These are phyloP conservation scores for Steatornis caripensis DNA, from an alignment of 2,113 vertebrate species.

Conservation along the genomic window DNA sequence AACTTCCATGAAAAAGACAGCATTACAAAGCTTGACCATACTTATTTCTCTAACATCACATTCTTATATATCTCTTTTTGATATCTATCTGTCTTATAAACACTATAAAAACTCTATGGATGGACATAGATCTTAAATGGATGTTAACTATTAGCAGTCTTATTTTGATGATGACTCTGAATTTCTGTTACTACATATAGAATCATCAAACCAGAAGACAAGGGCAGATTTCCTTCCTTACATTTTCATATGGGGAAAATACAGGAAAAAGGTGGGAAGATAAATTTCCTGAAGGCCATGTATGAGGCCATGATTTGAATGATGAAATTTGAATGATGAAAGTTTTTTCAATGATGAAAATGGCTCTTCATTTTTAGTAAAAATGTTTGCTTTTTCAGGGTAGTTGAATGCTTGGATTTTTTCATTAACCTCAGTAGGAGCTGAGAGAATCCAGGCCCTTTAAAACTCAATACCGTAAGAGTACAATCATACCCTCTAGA, in stretches of 20 bases:
- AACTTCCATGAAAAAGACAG: not conserved
- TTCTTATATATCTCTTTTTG: not conserved
- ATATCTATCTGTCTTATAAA: not conserved
- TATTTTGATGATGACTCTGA: not conserved
- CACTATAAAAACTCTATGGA: not conserved
- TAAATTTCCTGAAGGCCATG: not conserved
- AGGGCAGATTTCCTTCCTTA: not conserved
- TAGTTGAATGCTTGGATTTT: not conserved
- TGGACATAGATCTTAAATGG: not conserved
- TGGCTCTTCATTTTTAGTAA: not conserved
- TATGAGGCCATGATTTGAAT: not conserved
- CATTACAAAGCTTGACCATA: not conserved
- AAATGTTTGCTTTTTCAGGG: not conserved
- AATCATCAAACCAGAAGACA: not conserved
- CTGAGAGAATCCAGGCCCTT: not conserved
- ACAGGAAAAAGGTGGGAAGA: not conserved
- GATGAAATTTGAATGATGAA: too few species aligned
- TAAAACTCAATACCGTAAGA: not conserved
- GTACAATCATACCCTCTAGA: constrained; percentile 46
- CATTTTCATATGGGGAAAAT: not conserved
- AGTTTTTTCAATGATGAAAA: not conserved
- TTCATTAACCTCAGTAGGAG: not conserved
- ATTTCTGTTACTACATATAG: not conserved
- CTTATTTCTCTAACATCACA: not conserved
- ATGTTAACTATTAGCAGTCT: not conserved